Base-by-base conservation (phyloP, 64 coral and sea anemone genomes). In the Catalaphyllia jardinei region DNA sequence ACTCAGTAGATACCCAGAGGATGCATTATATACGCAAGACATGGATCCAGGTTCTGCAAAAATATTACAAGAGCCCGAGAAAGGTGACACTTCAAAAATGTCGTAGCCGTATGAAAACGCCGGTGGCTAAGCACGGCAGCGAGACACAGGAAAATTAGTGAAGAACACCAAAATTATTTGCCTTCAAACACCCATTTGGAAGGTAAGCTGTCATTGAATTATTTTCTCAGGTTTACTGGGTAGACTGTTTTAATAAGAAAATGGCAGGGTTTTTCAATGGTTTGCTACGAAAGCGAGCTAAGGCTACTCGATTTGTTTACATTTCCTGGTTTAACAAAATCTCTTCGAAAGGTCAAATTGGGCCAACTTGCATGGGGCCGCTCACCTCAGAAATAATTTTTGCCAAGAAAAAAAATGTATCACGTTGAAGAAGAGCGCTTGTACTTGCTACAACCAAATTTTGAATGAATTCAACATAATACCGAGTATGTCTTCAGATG, bases 311-410 rank as follows among this genome's bases (percentile, higher is more conserved):
- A 76, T 50, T 76, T 76, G 74, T 51, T 76, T 76, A 76, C 74
- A 76, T 76, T 76, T 76, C 74, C 74, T 76, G 74, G 74, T 76
- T 39, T 50, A 76, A 76, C 74, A 76, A 76, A 76, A 76, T 76
- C 74, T 76, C 74, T 76, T 76, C 74, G 74, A 76, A 76, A 76
- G 74, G 74, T 76, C 74, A 76, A 76, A 76, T 76, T 76, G 74
- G 74, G 74, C 50, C 74, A 76, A 76, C 35, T 76, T 76, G 74
- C 74, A 76, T 76, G 38, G 74, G 74, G 74, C 39, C 39, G 74
- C 74, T 76, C 74, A 16, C 74, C 74, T 76, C 74, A 76, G 71
- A 73, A 73, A 73, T 73, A 73, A 73, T 29, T 73, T 73, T 73
- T 73, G 71, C 71, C 71, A 73, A 73, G 71, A 73, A 73, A 73